phyloP scores from a whole-genome alignment of 2,888 invertebrate genomes.

The Lithophane socia region DNA sequence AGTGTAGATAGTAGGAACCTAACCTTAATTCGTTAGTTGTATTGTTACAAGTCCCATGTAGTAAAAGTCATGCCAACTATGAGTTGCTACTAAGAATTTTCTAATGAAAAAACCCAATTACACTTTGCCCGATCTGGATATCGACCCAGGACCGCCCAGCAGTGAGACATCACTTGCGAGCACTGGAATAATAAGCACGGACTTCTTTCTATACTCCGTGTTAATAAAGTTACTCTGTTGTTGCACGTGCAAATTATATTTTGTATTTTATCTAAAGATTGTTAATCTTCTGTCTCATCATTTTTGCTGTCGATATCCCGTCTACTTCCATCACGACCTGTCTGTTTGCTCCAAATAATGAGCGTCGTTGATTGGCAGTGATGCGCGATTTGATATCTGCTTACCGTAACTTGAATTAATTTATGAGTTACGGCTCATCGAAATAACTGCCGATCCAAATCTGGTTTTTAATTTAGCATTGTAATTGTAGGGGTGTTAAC shows the following conservation, averaged over 20 bases:
- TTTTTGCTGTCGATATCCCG: neutral
- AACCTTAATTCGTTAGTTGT: neutral
- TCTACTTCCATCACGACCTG: neutral
- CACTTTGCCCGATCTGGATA: neutral
- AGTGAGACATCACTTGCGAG: neutral
- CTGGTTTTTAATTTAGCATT: slow-evolving; percentile 11
- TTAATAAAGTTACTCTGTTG: neutral
- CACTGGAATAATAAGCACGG: too few relatives aligned
- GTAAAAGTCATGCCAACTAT: neutral
- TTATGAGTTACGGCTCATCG: neutral
- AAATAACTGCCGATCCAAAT: slow-evolving; percentile 2
- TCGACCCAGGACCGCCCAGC: neutral
- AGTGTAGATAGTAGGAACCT: neutral
- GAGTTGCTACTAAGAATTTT: neutral
- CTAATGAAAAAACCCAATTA: neutral
- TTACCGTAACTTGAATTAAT: neutral
- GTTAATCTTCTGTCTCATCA: neutral
- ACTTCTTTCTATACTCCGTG: too few relatives aligned
- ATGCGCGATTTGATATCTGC: slow-evolving; percentile 44
- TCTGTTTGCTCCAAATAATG: slow-evolving; percentile 50
- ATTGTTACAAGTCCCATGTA: neutral
- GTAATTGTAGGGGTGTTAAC: neutral
- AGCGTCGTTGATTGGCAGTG: slow-evolving; percentile 32
- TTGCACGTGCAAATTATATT: neutral
- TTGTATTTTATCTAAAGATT: neutral